Percentiles rank a stretch among this genome's conserved stretches.
phyloP scores from a whole-genome alignment of 2,797 vertebrate genomes.

The Urocyon cinereoargenteus region DNA sequence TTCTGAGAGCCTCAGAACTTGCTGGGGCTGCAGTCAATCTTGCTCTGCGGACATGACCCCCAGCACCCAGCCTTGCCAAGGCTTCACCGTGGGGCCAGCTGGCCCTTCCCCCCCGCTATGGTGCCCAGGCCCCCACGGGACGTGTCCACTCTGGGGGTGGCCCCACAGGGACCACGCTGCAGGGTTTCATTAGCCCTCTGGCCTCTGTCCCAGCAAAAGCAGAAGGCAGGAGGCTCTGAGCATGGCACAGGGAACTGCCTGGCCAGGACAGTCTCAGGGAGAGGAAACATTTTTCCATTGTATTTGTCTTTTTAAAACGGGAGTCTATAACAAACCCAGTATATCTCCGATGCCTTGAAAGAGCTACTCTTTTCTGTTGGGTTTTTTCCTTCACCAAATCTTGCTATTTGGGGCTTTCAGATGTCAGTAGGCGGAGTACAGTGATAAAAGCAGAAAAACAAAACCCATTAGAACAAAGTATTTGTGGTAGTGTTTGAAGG shows the following conservation, averaged over 20 bases:
- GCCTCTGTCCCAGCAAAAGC: not conserved
- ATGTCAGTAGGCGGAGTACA: constrained; percentile 37
- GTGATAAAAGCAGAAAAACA: constrained; percentile 82
- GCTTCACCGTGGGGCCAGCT: fast-evolving
- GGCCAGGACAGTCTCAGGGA: not conserved
- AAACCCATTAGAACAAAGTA: constrained; percentile 77
- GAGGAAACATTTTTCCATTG: not conserved
- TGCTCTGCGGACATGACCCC: not conserved
- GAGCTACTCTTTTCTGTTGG: not conserved
- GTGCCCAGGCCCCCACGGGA: not conserved
- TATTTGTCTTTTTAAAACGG: not conserved
- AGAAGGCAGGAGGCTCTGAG: not conserved
- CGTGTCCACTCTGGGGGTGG: fast-evolving
- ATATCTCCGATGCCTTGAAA: constrained; percentile 71
- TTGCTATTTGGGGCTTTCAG: constrained; percentile 56
- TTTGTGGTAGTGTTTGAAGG: constrained; percentile 79
- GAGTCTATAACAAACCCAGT: not conserved
- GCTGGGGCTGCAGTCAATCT: not conserved
- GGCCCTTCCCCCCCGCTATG: not conserved
- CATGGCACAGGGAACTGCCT: not conserved
- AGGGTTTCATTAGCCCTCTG: not conserved
- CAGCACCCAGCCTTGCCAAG: not conserved
- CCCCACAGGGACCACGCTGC: not conserved
- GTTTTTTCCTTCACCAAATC: constrained; percentile 7
- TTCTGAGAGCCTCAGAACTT: not conserved